These are phyloP conservation scores for Chironomus striatipennis DNA, from an alignment of 1,140 invertebrate species.

Conservation along the genomic window DNA sequence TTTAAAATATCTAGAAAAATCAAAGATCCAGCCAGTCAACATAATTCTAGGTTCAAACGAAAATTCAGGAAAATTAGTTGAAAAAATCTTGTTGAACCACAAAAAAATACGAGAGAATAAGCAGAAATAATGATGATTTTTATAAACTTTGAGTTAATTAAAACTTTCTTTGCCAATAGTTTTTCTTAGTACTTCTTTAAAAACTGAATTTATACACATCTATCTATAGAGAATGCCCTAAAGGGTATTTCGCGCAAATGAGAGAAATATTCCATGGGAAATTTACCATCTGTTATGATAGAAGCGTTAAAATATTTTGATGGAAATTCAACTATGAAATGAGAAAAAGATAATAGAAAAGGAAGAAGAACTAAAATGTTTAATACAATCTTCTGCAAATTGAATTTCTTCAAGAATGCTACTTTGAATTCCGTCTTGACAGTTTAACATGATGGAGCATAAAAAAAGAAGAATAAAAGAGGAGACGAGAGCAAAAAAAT, in stretches of 20 bases:
- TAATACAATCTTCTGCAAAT: too few species aligned
- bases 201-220: neutral
- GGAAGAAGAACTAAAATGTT: neutral
- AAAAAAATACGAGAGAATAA: neutral
- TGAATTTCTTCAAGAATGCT: neutral
- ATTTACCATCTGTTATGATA: neutral
- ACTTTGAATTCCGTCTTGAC: neutral
- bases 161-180: neutral
- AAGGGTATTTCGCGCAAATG: neutral
- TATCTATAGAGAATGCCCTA: neutral
- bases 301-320: conserved; percentile 9
- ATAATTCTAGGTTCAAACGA: too few species aligned
- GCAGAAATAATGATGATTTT: conserved; percentile 3
- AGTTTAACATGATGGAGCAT: neutral
- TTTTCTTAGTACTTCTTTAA: neutral
- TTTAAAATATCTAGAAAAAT: too few species aligned
- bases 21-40: too few species aligned
- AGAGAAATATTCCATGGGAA: neutral
- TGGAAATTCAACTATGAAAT: neutral
- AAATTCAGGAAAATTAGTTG: too few species aligned
- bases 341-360: neutral
- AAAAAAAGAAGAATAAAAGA: neutral
- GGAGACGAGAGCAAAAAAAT: neutral
- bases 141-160: conserved; percentile 10
- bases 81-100: neutral